Base-by-base conservation (phyloP, 2,113 vertebrate species). In the Malurus melanocephalus region DNA sequence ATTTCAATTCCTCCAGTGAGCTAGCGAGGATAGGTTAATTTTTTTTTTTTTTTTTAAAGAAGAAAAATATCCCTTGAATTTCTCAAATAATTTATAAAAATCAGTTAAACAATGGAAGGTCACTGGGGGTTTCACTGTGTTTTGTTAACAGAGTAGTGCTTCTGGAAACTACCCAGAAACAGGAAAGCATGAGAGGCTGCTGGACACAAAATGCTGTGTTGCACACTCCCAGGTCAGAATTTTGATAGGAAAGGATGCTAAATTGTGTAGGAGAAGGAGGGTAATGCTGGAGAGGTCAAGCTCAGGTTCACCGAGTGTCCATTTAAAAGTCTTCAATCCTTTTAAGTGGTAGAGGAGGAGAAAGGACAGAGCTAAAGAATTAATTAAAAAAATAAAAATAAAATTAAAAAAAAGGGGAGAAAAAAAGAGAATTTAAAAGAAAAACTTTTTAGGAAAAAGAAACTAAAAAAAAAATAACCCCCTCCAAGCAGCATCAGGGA, bases 111-210 rank as follows among this genome's bases (percentile, higher is more conserved):
- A 71, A 30, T 1, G 1, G 52, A 64, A 80, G 8, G 12, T 71
- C 23, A 71, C 9, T 10, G 42, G 22, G 7, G 67, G 27, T 48
- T 64, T 56, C 0, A 1, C 4, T 42, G 40, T 3, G 1, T 22
- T 60, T 16, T 61, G n/a, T 72, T 86, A 80, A 64, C 15, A 77
- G 23, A 85, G 32, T 7, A 71, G 14, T 23, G 24, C 5, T 38
- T 86, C 64, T 23, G 5, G 80, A 80, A 85, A 10, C 27, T 52
- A 35, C 23, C 8, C 22, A 74, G 52, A 83, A 77, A 55, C 1
- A 43, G 12, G 15, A 75, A 59, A 78, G 60, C 13, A 48, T 9
- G 1, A 28, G 15, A 45, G 18, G 19, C 20, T 87, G 40, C 22
- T 65, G 80, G 65, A 28, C 7, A 5, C 2, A 5, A n/a, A 38